phyloP scores from a whole-genome alignment of 64 coral and sea anemone genomes.

The Stichodactyla mertensii region DNA sequence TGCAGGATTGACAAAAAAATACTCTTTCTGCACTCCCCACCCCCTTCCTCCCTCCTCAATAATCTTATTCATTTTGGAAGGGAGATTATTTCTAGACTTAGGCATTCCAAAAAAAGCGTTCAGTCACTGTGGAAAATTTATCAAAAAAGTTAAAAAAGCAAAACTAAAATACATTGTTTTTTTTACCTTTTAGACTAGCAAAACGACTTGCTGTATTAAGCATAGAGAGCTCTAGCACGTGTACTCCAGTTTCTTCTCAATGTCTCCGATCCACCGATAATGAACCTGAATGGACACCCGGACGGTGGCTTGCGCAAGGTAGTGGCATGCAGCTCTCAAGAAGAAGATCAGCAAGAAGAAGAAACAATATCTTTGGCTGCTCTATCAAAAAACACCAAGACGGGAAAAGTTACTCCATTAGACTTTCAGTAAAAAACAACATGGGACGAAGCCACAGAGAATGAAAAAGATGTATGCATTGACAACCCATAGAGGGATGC shows the following conservation, averaged over 20 bases:
- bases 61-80: no score
- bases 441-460: background rate
- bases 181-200: slow-evolving; percentile 23
- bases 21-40: no score
- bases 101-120: no score
- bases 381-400: slow-evolving; percentile 18
- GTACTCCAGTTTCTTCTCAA: slow-evolving; percentile 7
- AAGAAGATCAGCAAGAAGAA: slow-evolving; percentile 26
- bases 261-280: background rate
- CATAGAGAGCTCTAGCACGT: slow-evolving; percentile 11
- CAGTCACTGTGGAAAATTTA: no score
- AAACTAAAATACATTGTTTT: background rate
- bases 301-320: slow-evolving; percentile 13
- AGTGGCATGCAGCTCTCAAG: slow-evolving; percentile 15
- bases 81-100: no score
- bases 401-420: slow-evolving; percentile 17
- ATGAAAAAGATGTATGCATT: no score
- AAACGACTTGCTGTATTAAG: slow-evolving; percentile 22
- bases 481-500: no score
- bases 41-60: no score
- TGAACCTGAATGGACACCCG: slow-evolving; percentile 19
- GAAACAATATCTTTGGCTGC: slow-evolving; percentile 5
- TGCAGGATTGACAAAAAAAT: no score
- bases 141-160: no score
- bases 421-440: slow-evolving; percentile 31